A percentile compares a stretch with the other conserved stretches of the same genome.
Evolutionary conservation across 2,888 invertebrate species (phyloP).

Genomic region (Lasioglossum morio): DNA sequence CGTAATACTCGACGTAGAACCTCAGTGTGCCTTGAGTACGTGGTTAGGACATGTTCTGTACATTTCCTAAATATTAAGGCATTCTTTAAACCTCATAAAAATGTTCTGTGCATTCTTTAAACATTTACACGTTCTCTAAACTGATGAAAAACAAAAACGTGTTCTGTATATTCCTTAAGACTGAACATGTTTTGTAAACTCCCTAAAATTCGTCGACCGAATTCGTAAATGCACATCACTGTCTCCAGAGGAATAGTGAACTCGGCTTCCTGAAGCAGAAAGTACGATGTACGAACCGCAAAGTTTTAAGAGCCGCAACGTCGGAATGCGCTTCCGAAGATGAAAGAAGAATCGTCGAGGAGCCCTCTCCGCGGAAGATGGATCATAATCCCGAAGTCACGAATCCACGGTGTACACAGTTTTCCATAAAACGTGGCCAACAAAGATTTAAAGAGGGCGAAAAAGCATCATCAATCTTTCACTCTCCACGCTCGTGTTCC

Average conservation of each 20-base stretch:
- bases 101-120: background rate
- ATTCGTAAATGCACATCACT: background rate
- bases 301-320: background rate
- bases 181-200: background rate
- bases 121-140: background rate
- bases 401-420: background rate
- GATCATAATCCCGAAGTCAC: background rate
- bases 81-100: no score
- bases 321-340: background rate
- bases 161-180: background rate
- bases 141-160: background rate
- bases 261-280: background rate
- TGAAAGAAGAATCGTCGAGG: background rate
- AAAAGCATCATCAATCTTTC: constrained; percentile 17
- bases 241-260: background rate
- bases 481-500: background rate
- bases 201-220: background rate
- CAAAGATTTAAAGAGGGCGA: background rate
- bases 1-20: background rate
- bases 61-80: no score
- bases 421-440: constrained; percentile 1
- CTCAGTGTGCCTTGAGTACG: no score
- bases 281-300: background rate
- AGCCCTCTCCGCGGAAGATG: background rate
- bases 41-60: background rate